These are phyloP conservation scores for Megaleporinus macrocephalus DNA, from an alignment of 2,113 vertebrate species.

Conservation along the genomic window DNA sequence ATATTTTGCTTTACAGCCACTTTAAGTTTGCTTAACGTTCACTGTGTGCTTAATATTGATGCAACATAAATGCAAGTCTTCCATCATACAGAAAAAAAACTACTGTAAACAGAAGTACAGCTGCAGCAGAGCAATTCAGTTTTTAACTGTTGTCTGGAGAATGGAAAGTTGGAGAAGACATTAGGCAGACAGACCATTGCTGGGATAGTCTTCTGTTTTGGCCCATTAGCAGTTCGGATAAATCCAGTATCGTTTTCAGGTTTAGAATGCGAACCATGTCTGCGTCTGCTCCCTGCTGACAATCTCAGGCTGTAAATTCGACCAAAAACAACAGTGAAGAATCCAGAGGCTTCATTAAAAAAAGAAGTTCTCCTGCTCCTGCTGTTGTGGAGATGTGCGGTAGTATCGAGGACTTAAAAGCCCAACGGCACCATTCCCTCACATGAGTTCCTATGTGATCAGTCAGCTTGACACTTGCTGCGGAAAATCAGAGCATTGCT, in stretches of 20 bases:
- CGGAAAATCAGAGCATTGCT: constrained; percentile 17
- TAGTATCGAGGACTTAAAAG: constrained; percentile 11
- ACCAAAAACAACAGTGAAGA: constrained; percentile 54
- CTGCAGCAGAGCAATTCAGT: constrained; percentile 36
- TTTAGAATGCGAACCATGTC: constrained; percentile 46
- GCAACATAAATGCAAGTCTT: neutral
- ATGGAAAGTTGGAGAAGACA: constrained; percentile 49
- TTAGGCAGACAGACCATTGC: constrained; percentile 38
- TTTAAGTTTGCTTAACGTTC: neutral
- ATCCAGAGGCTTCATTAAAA: constrained; percentile 30
- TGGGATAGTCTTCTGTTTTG: constrained; percentile 35
- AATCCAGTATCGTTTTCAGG: constrained; percentile 53
- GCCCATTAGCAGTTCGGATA: constrained; percentile 48
- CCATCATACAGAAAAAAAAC: neutral
- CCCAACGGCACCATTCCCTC: neutral
- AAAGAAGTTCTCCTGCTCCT: constrained; percentile 3
- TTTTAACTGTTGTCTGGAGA: constrained; percentile 34
- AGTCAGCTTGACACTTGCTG: constrained; percentile 16
- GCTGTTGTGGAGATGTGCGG: constrained; percentile 21
- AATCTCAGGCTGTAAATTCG: constrained; percentile 30
- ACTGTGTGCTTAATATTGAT: neutral
- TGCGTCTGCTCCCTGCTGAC: constrained; percentile 46
- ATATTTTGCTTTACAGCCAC: neutral
- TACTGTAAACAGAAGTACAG: neutral
- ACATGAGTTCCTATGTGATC: constrained; percentile 10